Conservation (phyloP, 2,888 invertebrate genomes). For the Brassicogethes aeneus region DNA sequence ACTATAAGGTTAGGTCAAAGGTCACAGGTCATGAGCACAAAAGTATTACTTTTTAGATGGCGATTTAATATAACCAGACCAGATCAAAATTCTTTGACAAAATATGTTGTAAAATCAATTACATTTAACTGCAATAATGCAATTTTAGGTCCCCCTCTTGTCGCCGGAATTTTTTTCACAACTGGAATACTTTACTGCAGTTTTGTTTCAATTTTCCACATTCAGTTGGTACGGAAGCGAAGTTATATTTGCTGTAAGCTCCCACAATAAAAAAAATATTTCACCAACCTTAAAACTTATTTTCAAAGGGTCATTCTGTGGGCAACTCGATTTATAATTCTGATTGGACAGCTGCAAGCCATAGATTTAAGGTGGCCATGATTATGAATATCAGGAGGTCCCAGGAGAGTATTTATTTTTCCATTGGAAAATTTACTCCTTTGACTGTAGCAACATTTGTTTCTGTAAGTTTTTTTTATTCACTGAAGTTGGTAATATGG, state of each 20-base stretch:
- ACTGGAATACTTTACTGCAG: slow-evolving; percentile 18
- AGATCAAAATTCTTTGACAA: too few relatives aligned
- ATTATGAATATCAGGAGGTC: slow-evolving; percentile 23
- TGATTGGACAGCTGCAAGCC: slow-evolving; percentile 21
- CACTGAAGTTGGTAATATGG: too few relatives aligned
- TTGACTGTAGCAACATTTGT: slow-evolving; percentile 19
- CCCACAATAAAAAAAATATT: too few relatives aligned
- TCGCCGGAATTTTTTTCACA: slow-evolving; percentile 23
- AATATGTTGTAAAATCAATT: too few relatives aligned
- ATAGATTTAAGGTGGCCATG: slow-evolving; percentile 22
- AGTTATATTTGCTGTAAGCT: slow-evolving; percentile 22
- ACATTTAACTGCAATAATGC: too few relatives aligned
- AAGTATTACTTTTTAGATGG: neutral
- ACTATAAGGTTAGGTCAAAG: too few relatives aligned
- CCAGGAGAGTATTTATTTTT: slow-evolving; percentile 20
- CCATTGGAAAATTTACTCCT: slow-evolving; percentile 26
- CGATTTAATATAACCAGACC: too few relatives aligned
- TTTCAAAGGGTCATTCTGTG: slow-evolving; percentile 18
- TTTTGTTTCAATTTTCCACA: slow-evolving; percentile 17
- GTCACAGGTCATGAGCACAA: too few relatives aligned
- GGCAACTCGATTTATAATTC: slow-evolving; percentile 14
- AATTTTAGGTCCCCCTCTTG: slow-evolving; percentile 18
- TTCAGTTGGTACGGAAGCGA: slow-evolving; percentile 25
- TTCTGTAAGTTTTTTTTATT: slow-evolving; percentile 19
- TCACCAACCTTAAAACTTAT: neutral